Evolutionary conservation across 2,113 vertebrate genomes (phyloP), one percentile per base, ranked within the genome.

Genomic region (Vulpes vulpes): DNA sequence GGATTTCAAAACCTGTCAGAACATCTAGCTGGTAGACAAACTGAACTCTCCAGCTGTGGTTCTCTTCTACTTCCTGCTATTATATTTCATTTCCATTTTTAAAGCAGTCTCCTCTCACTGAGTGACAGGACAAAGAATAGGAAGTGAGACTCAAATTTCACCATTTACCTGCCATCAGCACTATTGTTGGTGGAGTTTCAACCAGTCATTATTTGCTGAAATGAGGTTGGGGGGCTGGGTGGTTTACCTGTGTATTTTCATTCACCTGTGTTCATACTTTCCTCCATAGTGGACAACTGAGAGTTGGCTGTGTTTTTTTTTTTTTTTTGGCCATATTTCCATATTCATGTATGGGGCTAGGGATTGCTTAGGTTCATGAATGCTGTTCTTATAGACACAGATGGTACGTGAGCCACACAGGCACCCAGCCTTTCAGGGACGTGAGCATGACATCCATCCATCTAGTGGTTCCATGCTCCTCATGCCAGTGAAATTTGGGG

Each of bases 251-350:
- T 59, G 49, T 76, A 49, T 81, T 95, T 93, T 89, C 51, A 69
- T 84, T 92, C 35, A 32, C 69, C 35, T 76, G 11, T 92, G 69
- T 78, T 97, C 60, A 38, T 90, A 32, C 35, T 83, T 94, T 38
- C 65, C 83, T 85, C 95, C 57, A 27, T 49, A 19, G 67, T 97
- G 95, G 95, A 96, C 96, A 96, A 94, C 82, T 97, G 92, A 98
- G 95, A 97, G 80, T 97, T 96, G 85, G 25, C n/a, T 95, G 67
- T 97, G 76, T 67, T 91, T 89, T 25, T 84, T 81, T 65, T 30
- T 78, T 27, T 27, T 64, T 25, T 62, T 65, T 69, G 84, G 51
- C 71, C 92, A 65, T 82, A 27, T 69, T 89, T 94, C 35, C 38
- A n/a, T 38, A n/a, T 90, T 87, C 38, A 10, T 89, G 53, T 84